Evolutionary conservation across 2,113 vertebrate genomes (phyloP).

Genomic region (Chroicocephalus ridibundus): DNA sequence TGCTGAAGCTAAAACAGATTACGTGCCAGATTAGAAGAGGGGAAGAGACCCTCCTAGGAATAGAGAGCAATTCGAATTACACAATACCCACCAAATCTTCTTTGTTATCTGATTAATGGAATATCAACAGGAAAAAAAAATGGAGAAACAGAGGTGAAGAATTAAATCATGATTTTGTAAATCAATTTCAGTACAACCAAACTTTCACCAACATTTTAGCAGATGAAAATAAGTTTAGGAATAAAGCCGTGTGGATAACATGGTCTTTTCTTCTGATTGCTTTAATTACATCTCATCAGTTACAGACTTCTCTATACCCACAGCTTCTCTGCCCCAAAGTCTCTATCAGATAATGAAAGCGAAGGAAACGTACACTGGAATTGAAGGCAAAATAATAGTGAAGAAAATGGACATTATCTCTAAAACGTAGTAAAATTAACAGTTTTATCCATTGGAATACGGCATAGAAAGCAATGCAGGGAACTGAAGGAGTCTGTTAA

Average conservation of each 20-base stretch:
- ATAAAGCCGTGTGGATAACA: neutral
- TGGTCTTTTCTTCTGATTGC: neutral
- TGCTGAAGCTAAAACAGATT: neutral
- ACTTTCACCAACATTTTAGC: neutral
- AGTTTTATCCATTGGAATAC: neutral
- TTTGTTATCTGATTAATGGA: neutral
- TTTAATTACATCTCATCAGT: neutral
- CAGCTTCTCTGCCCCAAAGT: neutral
- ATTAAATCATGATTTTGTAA: neutral
- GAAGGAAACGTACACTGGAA: neutral
- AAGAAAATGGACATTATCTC: neutral
- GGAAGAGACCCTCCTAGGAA: neutral
- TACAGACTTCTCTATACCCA: neutral
- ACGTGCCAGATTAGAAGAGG: neutral
- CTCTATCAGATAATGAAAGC: neutral
- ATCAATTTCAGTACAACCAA: neutral
- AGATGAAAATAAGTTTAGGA: neutral
- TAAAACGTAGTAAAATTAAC: neutral
- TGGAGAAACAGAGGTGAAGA: neutral
- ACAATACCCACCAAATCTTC: neutral
- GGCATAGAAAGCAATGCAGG: neutral
- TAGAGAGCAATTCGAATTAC: neutral
- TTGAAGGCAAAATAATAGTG: neutral
- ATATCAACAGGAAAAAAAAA: neutral
- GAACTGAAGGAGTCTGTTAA: neutral